A percentile compares a stretch with the other conserved stretches of the same genome.
Evolutionary conservation across 2,113 vertebrate genomes (phyloP).

Genomic region (Pantherophis guttatus): DNA sequence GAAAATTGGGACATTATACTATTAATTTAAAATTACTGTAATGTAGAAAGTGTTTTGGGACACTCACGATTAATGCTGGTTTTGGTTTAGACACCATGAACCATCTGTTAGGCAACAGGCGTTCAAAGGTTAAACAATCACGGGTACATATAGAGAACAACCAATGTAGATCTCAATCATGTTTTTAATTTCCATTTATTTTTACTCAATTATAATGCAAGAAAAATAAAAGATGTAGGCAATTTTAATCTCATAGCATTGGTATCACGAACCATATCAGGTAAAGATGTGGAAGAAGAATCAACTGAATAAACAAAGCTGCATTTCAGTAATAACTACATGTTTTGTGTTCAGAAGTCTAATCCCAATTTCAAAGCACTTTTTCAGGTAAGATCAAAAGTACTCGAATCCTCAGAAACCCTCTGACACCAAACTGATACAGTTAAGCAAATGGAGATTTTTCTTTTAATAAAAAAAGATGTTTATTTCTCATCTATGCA

Average conservation of each 20-base stretch:
- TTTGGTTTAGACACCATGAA: not conserved
- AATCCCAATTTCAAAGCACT: not conserved
- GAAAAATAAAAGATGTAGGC: not conserved
- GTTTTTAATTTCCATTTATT: not conserved
- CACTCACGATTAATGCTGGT: not conserved
- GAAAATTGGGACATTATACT: not conserved
- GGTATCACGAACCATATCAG: not conserved
- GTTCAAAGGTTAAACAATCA: constrained; percentile 5
- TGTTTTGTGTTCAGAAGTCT: not conserved
- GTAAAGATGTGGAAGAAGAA: not conserved
- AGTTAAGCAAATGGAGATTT: not conserved
- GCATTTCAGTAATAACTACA: not conserved
- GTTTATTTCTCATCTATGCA: not conserved
- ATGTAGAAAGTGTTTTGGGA: not conserved
- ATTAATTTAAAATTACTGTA: not conserved
- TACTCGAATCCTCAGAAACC: not conserved
- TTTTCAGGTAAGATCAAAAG: not conserved
- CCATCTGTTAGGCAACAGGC: not conserved
- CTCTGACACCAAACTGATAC: not conserved
- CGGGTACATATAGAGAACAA: not conserved
- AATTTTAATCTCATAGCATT: not conserved
- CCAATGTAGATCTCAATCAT: not conserved
- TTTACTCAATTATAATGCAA: not conserved
- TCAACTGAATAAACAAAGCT: not conserved
- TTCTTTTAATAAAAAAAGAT: not conserved